Percentiles rank a stretch among this genome's conserved stretches.
phyloP scores from a whole-genome alignment of 1,140 invertebrate genomes.

The Lepidurus apus region DNA sequence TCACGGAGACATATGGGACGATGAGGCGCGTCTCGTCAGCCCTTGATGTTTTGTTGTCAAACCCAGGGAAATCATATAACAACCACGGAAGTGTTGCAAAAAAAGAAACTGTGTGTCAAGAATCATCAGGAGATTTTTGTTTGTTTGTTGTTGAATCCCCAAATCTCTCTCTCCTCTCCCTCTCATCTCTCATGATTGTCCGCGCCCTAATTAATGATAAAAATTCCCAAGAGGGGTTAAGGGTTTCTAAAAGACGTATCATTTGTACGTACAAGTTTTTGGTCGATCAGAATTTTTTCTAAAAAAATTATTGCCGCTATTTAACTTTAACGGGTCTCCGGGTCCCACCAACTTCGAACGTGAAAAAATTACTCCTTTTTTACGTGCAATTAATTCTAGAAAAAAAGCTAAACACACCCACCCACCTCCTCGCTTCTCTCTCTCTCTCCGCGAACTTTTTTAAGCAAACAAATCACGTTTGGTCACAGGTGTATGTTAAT shows the following conservation, averaged over 20 bases:
- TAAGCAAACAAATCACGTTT: background rate
- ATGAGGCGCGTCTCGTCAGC: background rate
- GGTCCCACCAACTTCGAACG: background rate
- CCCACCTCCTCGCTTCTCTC: background rate
- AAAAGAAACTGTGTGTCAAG: conserved; percentile 16
- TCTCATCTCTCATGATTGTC: background rate
- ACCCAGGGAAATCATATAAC: conserved; percentile 7
- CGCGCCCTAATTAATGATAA: background rate
- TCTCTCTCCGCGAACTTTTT: background rate
- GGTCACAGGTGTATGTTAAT: conserved; percentile 19
- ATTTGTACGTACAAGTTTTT: background rate
- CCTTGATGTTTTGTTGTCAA: conserved; percentile 2
- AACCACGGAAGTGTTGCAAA: background rate
- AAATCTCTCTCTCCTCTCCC: background rate
- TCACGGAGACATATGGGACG: background rate
- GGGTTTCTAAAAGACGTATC: background rate
- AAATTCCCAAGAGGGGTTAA: background rate
- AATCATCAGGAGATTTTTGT: conserved; percentile 4
- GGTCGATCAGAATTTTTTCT: background rate
- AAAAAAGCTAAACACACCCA: background rate
- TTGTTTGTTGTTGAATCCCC: conserved; percentile 1
- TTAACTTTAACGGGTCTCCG: background rate
- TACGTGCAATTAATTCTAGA: background rate
- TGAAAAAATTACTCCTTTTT: background rate
- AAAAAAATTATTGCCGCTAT: background rate